These are phyloP conservation scores for Thumatha senex DNA, from an alignment of 2,888 invertebrate species.

Conservation along the genomic window DNA sequence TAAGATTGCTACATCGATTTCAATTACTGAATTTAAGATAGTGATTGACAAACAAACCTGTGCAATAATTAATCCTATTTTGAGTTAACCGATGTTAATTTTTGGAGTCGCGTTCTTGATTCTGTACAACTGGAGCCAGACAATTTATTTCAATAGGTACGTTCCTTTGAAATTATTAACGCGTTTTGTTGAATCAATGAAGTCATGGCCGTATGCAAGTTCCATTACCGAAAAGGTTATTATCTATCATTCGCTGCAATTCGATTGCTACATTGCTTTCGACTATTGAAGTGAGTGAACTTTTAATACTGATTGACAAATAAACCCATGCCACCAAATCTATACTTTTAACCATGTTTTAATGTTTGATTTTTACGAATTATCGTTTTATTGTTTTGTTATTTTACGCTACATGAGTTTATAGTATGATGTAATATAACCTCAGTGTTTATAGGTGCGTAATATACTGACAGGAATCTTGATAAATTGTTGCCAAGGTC, in stretches of 20 bases:
- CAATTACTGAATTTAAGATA: too few species aligned
- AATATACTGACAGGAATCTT: conserved; percentile 40
- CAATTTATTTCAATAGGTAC: neutral
- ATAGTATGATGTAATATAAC: conserved; percentile 53
- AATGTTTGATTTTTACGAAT: conserved; percentile 8
- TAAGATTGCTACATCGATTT: too few species aligned
- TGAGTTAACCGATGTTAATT: too few species aligned
- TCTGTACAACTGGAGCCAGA: neutral
- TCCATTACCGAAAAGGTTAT: conserved; percentile 18
- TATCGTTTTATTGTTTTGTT: conserved; percentile 16
- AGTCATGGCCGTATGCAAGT: conserved; percentile 34
- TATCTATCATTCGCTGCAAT: neutral
- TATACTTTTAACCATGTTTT: conserved; percentile 1
- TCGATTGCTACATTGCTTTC: too few species aligned
- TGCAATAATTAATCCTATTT: too few species aligned
- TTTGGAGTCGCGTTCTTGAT: neutral
- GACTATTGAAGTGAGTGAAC: conserved; percentile 12
- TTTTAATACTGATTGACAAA: conserved; percentile 41
- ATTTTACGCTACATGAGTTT: conserved; percentile 45
- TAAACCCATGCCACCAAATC: conserved; percentile 8
- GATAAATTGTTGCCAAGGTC: conserved; percentile 54
- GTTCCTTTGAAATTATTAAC: neutral
- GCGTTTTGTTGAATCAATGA: conserved; percentile 45
- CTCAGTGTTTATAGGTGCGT: conserved; percentile 39
- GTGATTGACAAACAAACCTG: too few species aligned